Conservation (phyloP, 2,113 vertebrate genomes). For the Brachirus orientalis region DNA sequence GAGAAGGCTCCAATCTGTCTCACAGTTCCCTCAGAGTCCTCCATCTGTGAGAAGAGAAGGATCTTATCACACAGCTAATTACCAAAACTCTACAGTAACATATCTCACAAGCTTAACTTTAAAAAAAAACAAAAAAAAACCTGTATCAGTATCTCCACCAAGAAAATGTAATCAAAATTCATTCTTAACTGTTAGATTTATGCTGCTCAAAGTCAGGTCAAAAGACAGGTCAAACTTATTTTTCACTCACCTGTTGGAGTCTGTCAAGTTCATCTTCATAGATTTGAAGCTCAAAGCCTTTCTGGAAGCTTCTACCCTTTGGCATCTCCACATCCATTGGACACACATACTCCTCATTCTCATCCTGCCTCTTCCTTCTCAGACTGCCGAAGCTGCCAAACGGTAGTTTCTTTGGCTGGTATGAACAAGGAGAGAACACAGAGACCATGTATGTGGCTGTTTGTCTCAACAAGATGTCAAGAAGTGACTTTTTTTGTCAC, state of each 20-base stretch:
- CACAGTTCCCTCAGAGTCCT: constrained; percentile 98
- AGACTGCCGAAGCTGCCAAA: constrained; percentile 93
- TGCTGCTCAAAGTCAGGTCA: too few relatives aligned
- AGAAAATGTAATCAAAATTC: too few relatives aligned
- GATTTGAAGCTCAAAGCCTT: constrained; percentile 88
- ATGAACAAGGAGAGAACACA: neutral
- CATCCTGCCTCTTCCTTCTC: constrained; percentile 94
- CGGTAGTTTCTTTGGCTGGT: constrained; percentile 91
- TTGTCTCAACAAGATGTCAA: too few relatives aligned
- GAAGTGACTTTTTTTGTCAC: too few relatives aligned
- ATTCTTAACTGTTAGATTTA: too few relatives aligned
- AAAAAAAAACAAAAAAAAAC: too few relatives aligned
- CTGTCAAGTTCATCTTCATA: constrained; percentile 95
- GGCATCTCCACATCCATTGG: constrained; percentile 95
- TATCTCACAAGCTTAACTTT: too few relatives aligned
- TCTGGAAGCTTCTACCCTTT: constrained; percentile 87
- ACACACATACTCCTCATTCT: constrained; percentile 95
- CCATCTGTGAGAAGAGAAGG: constrained; percentile 86
- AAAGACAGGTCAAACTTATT: neutral
- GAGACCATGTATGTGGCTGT: too few relatives aligned
- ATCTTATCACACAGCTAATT: neutral
- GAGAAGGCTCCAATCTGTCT: constrained; percentile 97
- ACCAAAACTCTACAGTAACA: neutral
- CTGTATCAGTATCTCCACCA: too few relatives aligned
- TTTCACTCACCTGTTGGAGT: constrained; percentile 88